These are phyloP conservation scores for Speoplatyrhinus poulsoni DNA, from an alignment of 2,113 vertebrate species.

Conservation along the genomic window DNA sequence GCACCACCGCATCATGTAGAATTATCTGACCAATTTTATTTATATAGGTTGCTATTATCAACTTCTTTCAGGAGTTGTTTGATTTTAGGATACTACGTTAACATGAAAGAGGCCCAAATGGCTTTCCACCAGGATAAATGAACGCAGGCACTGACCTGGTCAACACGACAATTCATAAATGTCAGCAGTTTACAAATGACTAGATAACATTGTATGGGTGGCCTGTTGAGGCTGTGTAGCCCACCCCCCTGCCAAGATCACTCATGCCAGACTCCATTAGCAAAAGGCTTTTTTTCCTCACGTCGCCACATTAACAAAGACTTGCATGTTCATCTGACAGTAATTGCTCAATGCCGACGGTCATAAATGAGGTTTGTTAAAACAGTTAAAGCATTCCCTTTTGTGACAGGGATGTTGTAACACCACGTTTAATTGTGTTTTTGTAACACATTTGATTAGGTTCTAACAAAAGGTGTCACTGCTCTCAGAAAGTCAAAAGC, in stretches of 20 bases:
- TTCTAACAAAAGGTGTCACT: background rate
- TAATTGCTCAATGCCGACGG: slow-evolving; percentile 37
- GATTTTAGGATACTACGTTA: no score
- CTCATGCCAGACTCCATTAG: slow-evolving; percentile 57
- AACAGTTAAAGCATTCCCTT: slow-evolving; percentile 26
- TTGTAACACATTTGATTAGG: no score
- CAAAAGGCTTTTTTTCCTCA: slow-evolving; percentile 51
- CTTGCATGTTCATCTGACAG: slow-evolving; percentile 18
- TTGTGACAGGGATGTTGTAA: slow-evolving; percentile 17
- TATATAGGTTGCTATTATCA: no score
- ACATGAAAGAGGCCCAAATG: no score
- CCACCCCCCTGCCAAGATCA: slow-evolving; percentile 61
- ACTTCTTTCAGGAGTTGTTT: no score
- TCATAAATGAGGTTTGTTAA: slow-evolving; percentile 65
- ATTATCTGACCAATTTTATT: no score
- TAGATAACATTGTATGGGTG: slow-evolving; percentile 34
- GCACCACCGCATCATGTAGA: no score
- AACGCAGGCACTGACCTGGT: slow-evolving; percentile 51
- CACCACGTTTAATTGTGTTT: background rate
- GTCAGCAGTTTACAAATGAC: slow-evolving; percentile 63
- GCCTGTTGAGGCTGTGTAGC: slow-evolving; percentile 35
- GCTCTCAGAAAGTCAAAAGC: background rate
- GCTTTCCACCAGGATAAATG: slow-evolving; percentile 14
- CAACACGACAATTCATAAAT: slow-evolving; percentile 57
- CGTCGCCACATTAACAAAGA: slow-evolving; percentile 52